Evolutionary conservation across 1,140 invertebrate species (phyloP).

Genomic region (Subanguina moxae): DNA sequence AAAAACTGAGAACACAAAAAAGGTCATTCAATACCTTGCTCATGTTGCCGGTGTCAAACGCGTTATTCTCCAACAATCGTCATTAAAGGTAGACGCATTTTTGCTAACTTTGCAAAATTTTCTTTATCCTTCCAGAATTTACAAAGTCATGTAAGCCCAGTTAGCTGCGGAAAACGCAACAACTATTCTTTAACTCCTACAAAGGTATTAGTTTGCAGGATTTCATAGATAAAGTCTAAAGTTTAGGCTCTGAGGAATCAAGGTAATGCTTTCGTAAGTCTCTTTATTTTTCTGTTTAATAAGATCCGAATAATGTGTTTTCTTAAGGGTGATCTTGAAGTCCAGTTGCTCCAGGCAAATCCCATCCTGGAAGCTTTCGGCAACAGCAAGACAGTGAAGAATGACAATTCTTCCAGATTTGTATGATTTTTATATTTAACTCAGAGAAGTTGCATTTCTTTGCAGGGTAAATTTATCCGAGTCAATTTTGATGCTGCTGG

Average conservation of each 20-base stretch:
- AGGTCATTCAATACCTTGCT: constrained; percentile 95
- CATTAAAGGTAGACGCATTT: constrained; percentile 16
- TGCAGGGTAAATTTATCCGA: constrained; percentile 97
- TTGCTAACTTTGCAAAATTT: too few relatives aligned
- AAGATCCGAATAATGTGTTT: not conserved
- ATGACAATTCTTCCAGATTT: constrained; percentile 99
- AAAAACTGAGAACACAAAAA: constrained; percentile 99
- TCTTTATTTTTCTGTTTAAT: not conserved
- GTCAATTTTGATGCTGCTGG: constrained; percentile 99
- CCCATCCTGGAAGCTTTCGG: constrained; percentile 98
- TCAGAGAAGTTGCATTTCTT: constrained; percentile 8
- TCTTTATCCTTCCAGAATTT: too few relatives aligned
- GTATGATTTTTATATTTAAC: constrained; percentile 70
- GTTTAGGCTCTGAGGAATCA: too few relatives aligned
- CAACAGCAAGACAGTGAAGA: constrained; percentile 99
- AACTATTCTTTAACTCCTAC: too few relatives aligned
- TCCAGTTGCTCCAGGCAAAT: constrained; percentile 96
- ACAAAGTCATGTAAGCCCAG: too few relatives aligned
- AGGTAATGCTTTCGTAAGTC: too few relatives aligned
- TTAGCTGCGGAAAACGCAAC: too few relatives aligned
- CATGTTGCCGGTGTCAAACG: constrained; percentile 68
- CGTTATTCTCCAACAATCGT: constrained; percentile 3
- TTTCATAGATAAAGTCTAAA: too few relatives aligned
- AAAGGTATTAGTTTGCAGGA: too few relatives aligned
- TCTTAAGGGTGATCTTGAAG: constrained; percentile 83